These are phyloP conservation scores for Marasmarcha lunaedactyla DNA, from an alignment of 2,888 invertebrate genomes.

Conservation along the genomic window DNA sequence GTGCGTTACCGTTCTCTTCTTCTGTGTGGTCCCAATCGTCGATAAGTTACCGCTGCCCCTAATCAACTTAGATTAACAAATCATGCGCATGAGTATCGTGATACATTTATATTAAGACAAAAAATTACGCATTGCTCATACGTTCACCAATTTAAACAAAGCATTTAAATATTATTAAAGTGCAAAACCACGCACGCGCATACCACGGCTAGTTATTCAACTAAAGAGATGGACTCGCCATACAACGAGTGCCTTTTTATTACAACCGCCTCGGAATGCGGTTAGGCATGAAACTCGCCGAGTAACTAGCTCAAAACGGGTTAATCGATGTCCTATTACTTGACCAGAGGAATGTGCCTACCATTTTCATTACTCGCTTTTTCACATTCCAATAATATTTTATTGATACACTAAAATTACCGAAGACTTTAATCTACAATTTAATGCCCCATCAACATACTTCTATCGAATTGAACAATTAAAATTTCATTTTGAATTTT, in stretches of 20 bases:
- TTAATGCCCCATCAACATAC: too few species aligned
- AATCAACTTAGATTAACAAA: too few species aligned
- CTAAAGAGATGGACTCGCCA: not conserved
- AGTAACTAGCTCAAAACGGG: conserved; percentile 32
- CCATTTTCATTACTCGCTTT: conserved; percentile 1
- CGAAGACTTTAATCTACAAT: too few species aligned
- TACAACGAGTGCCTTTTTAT: conserved; percentile 1
- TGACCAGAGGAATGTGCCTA: not conserved
- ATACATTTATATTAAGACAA: too few species aligned
- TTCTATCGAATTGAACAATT: too few species aligned
- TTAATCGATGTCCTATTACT: conserved; percentile 18
- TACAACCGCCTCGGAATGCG: conserved; percentile 23
- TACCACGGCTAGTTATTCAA: not conserved
- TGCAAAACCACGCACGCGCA: conserved; percentile 1
- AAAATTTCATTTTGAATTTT: too few species aligned
- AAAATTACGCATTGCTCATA: too few species aligned
- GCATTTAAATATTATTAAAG: not conserved
- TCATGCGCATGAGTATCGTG: too few species aligned
- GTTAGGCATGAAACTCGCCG: conserved; percentile 30
- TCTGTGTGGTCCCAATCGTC: conserved; percentile 24
- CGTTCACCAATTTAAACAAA: conserved; percentile 13
- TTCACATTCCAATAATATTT: conserved; percentile 3
- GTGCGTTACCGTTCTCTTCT: conserved; percentile 44
- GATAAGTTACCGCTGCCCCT: too few species aligned
- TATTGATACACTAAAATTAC: not conserved